phyloP scores from a whole-genome alignment of 2,113 vertebrate genomes.

The Colaptes auratus region DNA sequence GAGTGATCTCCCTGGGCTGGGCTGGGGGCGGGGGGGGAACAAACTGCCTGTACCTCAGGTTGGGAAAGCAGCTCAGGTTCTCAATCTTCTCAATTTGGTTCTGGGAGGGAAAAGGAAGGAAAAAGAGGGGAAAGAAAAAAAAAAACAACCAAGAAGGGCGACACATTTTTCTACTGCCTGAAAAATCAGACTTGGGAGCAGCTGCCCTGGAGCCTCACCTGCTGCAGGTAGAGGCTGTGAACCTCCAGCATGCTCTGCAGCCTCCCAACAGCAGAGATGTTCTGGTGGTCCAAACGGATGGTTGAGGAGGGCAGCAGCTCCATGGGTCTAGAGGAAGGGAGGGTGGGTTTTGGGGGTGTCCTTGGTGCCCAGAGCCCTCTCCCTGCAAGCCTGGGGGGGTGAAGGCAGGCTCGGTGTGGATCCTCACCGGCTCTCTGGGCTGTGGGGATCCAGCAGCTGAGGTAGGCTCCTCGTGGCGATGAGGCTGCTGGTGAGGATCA shows the following conservation, averaged over 20 bases:
- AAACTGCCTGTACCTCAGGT: conserved; percentile 52
- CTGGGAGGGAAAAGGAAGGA: conserved; percentile 46
- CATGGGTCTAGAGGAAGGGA: background rate
- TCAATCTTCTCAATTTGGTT: conserved; percentile 78
- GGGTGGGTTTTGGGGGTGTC: fast-evolving
- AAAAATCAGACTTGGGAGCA: background rate
- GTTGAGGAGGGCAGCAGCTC: conserved; percentile 21
- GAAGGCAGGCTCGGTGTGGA: fast-evolving
- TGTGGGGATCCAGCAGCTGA: background rate
- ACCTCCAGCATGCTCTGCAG: conserved; percentile 11
- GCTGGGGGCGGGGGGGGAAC: background rate
- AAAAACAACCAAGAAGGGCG: too few relatives aligned
- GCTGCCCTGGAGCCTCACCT: conserved; percentile 10
- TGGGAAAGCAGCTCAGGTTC: conserved; percentile 72
- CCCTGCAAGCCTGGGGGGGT: background rate
- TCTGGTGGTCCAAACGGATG: conserved; percentile 72
- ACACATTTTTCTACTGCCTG: fast-evolving
- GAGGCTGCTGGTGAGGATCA: conserved; percentile 55
- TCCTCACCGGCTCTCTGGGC: conserved; percentile 49
- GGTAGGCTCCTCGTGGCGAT: conserved; percentile 20
- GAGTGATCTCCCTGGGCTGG: background rate
- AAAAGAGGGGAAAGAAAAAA: too few relatives aligned
- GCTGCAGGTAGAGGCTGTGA: conserved; percentile 78
- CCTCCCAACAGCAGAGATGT: conserved; percentile 45
- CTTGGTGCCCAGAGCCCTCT: background rate